A percentile compares a stretch with the other conserved stretches of the same genome.
phyloP scores from a whole-genome alignment of 2,888 invertebrate genomes.

The Cylindroiulus punctatus region DNA sequence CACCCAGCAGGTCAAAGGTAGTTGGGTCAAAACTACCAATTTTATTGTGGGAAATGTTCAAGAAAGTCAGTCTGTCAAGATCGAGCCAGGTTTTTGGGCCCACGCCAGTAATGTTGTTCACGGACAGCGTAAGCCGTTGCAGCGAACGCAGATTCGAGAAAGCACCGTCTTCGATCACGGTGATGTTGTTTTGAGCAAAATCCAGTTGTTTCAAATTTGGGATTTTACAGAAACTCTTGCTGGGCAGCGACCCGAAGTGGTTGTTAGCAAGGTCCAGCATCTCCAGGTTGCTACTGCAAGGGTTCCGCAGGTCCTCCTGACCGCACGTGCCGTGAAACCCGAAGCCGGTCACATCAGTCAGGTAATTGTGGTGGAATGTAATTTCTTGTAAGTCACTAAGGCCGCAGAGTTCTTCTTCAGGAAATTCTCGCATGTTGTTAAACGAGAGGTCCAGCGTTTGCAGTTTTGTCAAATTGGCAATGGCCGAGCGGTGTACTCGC shows the following conservation, averaged over 20 bases:
- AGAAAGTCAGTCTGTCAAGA: background rate
- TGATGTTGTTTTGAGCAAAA: background rate
- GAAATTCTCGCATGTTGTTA: constrained; percentile 29
- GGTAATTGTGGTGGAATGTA: background rate
- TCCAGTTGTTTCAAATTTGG: background rate
- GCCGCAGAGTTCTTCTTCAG: constrained; percentile 25
- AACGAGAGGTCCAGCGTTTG: background rate
- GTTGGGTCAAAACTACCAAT: background rate
- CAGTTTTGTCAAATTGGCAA: background rate
- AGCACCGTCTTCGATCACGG: background rate
- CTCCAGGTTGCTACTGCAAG: background rate
- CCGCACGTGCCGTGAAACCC: constrained; percentile 10
- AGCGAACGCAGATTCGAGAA: background rate
- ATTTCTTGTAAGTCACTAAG: background rate
- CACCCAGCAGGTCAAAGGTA: background rate
- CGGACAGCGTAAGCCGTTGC: background rate
- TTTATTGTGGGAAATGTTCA: constrained; percentile 42
- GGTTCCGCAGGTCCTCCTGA: background rate
- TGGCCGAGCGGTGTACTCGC: background rate
- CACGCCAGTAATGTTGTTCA: background rate
- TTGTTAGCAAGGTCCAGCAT: background rate
- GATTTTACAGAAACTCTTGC: background rate
- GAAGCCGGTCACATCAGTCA: background rate
- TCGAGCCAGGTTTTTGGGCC: background rate
- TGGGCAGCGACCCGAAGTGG: background rate